phyloP scores from a whole-genome alignment of 2,797 vertebrate species.

The Pampus argenteus region DNA sequence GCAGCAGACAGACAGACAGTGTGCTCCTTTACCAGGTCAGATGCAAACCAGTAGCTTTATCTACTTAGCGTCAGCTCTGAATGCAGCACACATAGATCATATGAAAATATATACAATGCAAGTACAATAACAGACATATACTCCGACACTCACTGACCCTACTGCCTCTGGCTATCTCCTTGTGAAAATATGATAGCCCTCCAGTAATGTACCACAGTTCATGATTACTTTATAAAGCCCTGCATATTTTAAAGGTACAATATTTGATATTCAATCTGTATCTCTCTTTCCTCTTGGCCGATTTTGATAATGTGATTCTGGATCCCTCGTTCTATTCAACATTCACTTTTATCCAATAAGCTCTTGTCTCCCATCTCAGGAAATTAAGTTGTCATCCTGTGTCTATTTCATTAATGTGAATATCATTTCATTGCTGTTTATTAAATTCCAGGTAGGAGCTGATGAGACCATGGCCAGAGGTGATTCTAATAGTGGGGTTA shows the following conservation, averaged over 20 bases:
- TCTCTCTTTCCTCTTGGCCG: conserved; percentile 63
- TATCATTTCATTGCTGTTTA: conserved; percentile 78
- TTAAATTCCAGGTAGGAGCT: conserved; percentile 76
- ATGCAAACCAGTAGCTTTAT: conserved; percentile 36
- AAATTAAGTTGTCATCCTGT: conserved; percentile 83
- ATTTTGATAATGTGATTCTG: conserved; percentile 73
- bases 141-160: conserved; percentile 36
- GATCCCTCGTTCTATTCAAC: conserved; percentile 58
- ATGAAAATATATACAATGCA: neutral
- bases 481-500: conserved; percentile 54
- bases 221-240: conserved; percentile 80
- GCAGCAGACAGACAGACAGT: conserved; percentile 32
- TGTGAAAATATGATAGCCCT: conserved; percentile 56
- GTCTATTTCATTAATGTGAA: conserved; percentile 81
- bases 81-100: neutral
- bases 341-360: conserved; percentile 81
- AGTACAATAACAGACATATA: conserved; percentile 4
- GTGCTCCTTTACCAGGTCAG: conserved; percentile 16
- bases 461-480: conserved; percentile 65
- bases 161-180: conserved; percentile 30
- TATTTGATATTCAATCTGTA: conserved; percentile 78
- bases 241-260: conserved; percentile 77
- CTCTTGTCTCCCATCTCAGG: conserved; percentile 81
- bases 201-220: conserved; percentile 63
- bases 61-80: conserved; percentile 22